Evolutionary conservation across 2,113 vertebrate genomes (phyloP).

Genomic region (Pitta sordida): DNA sequence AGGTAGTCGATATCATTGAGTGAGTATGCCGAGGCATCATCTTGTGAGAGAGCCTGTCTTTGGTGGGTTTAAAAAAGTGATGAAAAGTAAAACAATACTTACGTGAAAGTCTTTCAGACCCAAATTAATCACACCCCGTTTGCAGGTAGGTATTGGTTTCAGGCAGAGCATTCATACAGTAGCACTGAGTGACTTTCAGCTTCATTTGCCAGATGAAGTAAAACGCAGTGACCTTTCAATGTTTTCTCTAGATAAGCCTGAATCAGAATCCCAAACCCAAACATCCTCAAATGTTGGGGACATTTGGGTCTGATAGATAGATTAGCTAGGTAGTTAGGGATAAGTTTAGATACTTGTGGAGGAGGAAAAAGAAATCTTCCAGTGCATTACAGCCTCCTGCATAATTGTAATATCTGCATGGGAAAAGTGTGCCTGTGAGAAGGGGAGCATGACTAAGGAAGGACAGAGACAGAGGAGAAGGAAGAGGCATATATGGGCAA

Average conservation of each 20-base stretch:
- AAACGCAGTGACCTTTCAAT: background rate
- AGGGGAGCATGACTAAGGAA: background rate
- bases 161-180: background rate
- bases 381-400: background rate
- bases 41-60: background rate
- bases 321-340: background rate
- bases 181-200: background rate
- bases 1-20: background rate
- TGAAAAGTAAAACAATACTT: background rate
- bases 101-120: background rate
- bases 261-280: conserved; percentile 12
- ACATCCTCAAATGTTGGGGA: background rate
- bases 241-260: background rate
- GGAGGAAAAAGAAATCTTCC: conserved; percentile 13
- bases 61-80: background rate
- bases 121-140: background rate
- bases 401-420: background rate
- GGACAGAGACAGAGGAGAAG: background rate
- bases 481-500: background rate
- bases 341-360: conserved; percentile 30
- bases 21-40: background rate
- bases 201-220: background rate
- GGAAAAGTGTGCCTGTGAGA: background rate
- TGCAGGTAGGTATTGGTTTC: background rate
- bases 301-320: background rate